These are phyloP conservation scores for Odontophorus gujanensis DNA, from an alignment of 2,113 vertebrate species.

Conservation along the genomic window DNA sequence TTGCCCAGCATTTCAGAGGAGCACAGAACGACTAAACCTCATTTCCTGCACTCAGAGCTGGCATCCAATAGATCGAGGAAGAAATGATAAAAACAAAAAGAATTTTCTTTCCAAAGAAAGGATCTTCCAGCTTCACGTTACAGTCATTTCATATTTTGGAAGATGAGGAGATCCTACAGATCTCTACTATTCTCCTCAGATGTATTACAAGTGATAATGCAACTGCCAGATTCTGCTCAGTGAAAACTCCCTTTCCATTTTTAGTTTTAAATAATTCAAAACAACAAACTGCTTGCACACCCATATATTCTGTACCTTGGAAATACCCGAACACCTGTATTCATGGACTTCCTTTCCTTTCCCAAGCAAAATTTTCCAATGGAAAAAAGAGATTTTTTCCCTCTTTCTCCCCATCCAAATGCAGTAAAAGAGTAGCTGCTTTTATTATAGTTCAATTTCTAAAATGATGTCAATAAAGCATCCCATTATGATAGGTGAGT, in stretches of 20 bases:
- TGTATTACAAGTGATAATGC: background rate
- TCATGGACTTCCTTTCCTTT: background rate
- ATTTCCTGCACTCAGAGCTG: background rate
- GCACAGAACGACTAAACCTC: background rate
- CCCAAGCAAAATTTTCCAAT: constrained; percentile 9
- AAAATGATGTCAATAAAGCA: constrained; percentile 1
- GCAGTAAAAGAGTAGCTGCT: background rate
- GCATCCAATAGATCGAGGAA: background rate
- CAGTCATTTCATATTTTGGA: background rate
- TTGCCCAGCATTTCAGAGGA: background rate
- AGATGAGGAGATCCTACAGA: background rate
- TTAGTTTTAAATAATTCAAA: background rate
- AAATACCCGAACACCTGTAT: constrained; percentile 13
- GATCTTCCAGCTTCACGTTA: background rate
- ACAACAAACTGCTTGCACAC: constrained; percentile 29
- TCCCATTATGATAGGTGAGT: background rate
- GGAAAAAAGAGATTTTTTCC: background rate
- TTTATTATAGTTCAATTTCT: background rate
- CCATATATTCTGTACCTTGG: background rate
- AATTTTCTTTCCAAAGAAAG: background rate
- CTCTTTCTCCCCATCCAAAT: background rate
- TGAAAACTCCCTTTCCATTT: background rate
- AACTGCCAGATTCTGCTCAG: background rate
- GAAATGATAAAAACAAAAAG: background rate
- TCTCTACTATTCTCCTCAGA: background rate